phyloP scores from a whole-genome alignment of 2,888 invertebrate genomes.

The Zygaena filipendulae region DNA sequence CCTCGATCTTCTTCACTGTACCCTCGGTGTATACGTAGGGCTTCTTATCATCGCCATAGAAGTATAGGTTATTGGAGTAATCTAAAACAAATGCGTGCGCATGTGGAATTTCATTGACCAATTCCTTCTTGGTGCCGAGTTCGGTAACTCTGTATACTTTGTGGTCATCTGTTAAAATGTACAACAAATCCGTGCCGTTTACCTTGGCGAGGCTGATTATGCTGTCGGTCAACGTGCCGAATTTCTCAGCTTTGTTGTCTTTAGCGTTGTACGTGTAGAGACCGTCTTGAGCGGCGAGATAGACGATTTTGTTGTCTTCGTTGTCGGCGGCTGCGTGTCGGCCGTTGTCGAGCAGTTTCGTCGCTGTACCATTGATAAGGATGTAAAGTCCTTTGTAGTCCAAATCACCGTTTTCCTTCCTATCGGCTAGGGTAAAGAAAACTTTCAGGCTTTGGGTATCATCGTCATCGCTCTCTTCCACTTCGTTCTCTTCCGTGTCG shows the following conservation, averaged over 20 bases:
- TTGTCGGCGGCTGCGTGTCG: slow-evolving; percentile 25
- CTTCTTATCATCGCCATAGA: slow-evolving; percentile 8
- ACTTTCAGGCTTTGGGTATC: slow-evolving; percentile 13
- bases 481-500: slow-evolving; percentile 18
- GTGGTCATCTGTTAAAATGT: slow-evolving; percentile 13
- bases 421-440: slow-evolving; percentile 29
- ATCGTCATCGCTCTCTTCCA: slow-evolving; percentile 8
- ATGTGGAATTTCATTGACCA: slow-evolving; percentile 5
- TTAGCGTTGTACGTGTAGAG: slow-evolving; percentile 27
- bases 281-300: slow-evolving; percentile 33
- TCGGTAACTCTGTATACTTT: slow-evolving; percentile 12
- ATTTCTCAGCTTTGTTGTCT: slow-evolving; percentile 28
- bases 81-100: slow-evolving; percentile 15
- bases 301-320: slow-evolving; percentile 24
- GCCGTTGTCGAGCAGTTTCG: slow-evolving; percentile 28
- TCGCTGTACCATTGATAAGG: slow-evolving; percentile 20
- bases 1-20: slow-evolving; percentile 29
- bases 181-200: slow-evolving; percentile 21
- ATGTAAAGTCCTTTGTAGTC: slow-evolving; percentile 27
- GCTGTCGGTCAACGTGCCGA: slow-evolving; percentile 31
- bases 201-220: slow-evolving; percentile 29
- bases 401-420: slow-evolving; percentile 16
- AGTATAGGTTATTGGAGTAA: slow-evolving; percentile 13
- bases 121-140: slow-evolving; percentile 8
- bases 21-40: slow-evolving; percentile 20